Evolutionary conservation across 35 echinoderm and acorn worm species (phyloP), one percentile per base, ranked within the genome.

Genomic region (Strongylocentrotus purpuratus): DNA sequence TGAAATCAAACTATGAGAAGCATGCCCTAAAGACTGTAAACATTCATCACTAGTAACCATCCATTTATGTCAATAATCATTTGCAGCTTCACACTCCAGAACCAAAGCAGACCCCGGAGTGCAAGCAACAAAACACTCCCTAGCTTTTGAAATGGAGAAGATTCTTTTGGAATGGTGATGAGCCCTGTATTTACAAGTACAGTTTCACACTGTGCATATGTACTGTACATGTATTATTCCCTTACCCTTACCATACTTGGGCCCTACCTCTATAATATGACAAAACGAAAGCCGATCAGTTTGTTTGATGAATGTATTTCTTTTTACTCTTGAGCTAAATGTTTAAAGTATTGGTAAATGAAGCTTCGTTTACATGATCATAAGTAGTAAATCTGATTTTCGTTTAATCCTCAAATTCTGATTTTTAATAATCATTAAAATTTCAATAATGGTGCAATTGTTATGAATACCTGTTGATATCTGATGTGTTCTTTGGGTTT

Each of bases 11-110:
- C 65, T 78, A 78, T 22, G 65, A 78, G 65, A 78, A 78, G 22
- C 65, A 78, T 78, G 65, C 65, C 65, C 65, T 78, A n/a, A 22
- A 78, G 65, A 78, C 28, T n/a, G 65, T 78, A 78, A 78, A 78
- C 65, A 78, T 78, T 78, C 65, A 78, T 28, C 65, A 22, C 65
- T 78, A 78, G 65, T 78, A 78, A 18, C 65, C 28, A 78, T 78
- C 65, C 65, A 78, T 78, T 78, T 78, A 78, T 78, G 65, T 78
- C 65, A 78, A 78, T 78, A 78, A 78, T 78, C 65, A 78, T 78
- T 78, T 78, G 65, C 65, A 78, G 65, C n/a, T 78, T 78, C 65
- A 28, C 65, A 78, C 65, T 78, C 65, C 65, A 78, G 28, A 78
- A 78, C 65, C 65, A 78, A 78, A 78, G 65, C 65, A 78, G 65